Percentiles rank a stretch among this genome's conserved stretches.
phyloP scores from a whole-genome alignment of 2,113 vertebrate species.

The Prinia subflava region DNA sequence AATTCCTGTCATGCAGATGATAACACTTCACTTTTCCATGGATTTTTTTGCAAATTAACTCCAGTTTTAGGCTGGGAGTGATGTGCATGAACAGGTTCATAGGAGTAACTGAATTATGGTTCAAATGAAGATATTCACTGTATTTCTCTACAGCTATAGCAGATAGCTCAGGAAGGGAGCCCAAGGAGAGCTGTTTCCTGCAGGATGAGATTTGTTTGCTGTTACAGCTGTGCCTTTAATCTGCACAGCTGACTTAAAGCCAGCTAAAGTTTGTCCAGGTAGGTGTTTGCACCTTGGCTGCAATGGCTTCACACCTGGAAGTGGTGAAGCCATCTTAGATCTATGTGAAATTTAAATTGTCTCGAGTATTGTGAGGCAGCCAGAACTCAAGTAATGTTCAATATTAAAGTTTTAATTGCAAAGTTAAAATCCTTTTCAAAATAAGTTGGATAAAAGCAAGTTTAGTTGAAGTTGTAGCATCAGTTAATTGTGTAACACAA shows the following conservation, averaged over 20 bases:
- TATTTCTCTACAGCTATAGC: background rate
- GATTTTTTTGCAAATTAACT: background rate
- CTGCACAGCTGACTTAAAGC: background rate
- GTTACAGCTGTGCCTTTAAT: background rate
- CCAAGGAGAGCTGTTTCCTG: background rate
- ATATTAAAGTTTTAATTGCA: background rate
- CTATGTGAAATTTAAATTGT: background rate
- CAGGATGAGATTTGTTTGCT: background rate
- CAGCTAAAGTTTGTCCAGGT: background rate
- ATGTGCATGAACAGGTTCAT: fast-evolving
- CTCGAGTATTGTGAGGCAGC: fast-evolving
- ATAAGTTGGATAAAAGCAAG: background rate
- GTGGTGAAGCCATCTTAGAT: background rate
- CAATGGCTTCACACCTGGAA: background rate
- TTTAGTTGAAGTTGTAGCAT: background rate
- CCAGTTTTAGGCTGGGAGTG: background rate
- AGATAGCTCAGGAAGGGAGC: background rate
- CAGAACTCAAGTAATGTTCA: background rate
- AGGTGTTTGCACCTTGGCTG: background rate
- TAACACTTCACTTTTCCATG: fast-evolving
- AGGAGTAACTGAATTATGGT: background rate
- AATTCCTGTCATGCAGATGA: fast-evolving
- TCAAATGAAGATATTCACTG: fast-evolving
- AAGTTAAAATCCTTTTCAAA: background rate
- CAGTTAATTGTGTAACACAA: background rate